phyloP scores from a whole-genome alignment of 1,140 invertebrate genomes.

The Coptotermes formosanus region DNA sequence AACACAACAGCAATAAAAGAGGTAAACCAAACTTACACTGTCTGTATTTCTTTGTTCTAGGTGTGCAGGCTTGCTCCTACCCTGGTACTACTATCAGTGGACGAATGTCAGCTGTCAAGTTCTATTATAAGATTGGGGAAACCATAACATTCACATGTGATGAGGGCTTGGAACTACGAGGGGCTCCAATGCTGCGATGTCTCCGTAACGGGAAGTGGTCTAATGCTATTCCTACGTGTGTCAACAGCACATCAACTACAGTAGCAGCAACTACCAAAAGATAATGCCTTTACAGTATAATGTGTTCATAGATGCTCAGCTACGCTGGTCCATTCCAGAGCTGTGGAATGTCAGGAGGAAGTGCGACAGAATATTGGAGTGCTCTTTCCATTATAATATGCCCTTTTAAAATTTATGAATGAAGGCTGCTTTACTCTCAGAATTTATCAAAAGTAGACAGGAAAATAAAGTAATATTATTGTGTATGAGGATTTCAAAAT shows the following conservation, averaged over 20 bases:
- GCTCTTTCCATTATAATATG: background rate
- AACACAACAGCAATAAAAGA: too few relatives aligned
- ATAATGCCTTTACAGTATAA: background rate
- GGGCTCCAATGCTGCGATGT: constrained; percentile 72
- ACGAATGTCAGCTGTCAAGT: constrained; percentile 80
- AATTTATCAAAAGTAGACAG: too few relatives aligned
- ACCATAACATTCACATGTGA: constrained; percentile 83
- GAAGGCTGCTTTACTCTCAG: too few relatives aligned
- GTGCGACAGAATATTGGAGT: background rate
- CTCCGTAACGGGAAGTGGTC: constrained; percentile 83
- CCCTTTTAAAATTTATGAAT: background rate
- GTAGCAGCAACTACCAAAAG: background rate
- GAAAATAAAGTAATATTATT: too few relatives aligned
- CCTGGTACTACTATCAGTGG: constrained; percentile 81
- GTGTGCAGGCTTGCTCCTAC: constrained; percentile 79
- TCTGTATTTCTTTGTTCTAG: constrained; percentile 44
- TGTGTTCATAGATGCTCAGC: background rate
- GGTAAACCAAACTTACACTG: background rate
- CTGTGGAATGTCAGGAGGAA: background rate
- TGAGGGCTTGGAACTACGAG: constrained; percentile 69
- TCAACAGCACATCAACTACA: constrained; percentile 38
- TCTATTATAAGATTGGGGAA: constrained; percentile 82
- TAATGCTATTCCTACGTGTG: constrained; percentile 71
- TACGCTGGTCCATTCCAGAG: background rate
- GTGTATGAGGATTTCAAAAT: too few relatives aligned